Evolutionary conservation across 2,797 vertebrate species (phyloP).

Genomic region (Diplodus sargus): DNA sequence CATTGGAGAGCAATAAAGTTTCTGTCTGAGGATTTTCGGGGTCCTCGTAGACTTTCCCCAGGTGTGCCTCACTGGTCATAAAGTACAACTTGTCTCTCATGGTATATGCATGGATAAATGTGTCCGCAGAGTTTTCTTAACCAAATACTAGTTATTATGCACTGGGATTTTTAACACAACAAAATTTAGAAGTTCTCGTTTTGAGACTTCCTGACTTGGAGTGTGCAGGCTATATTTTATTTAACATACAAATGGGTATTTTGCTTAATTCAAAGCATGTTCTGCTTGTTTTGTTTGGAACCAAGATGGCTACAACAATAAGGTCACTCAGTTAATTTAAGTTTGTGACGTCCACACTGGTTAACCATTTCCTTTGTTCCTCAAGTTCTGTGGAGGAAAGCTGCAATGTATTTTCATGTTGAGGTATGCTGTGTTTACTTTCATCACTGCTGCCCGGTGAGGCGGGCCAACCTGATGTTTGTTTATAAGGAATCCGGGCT

Average conservation of each 20-base stretch:
- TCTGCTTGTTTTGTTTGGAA: constrained; percentile 65
- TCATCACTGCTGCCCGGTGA: constrained; percentile 69
- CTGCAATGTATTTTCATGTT: constrained; percentile 70
- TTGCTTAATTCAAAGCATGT: constrained; percentile 62
- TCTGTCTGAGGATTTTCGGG: constrained; percentile 72
- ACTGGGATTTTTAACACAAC: constrained; percentile 20
- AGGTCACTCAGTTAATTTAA: constrained; percentile 59
- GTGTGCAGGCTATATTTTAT: constrained; percentile 6
- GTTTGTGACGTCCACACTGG: constrained; percentile 67
- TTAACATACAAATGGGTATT: constrained; percentile 22
- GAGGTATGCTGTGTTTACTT: constrained; percentile 78
- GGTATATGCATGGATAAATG: constrained; percentile 59
- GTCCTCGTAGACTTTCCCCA: constrained; percentile 76
- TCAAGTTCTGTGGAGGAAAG: constrained; percentile 47
- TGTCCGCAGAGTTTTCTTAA: constrained; percentile 50
- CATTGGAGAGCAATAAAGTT: constrained; percentile 80
- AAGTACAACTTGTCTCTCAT: constrained; percentile 67
- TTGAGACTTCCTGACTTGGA: not conserved
- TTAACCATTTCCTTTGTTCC: constrained; percentile 77
- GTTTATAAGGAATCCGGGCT: constrained; percentile 79
- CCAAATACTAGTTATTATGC: constrained; percentile 44
- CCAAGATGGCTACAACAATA: constrained; percentile 52
- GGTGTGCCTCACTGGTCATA: constrained; percentile 76
- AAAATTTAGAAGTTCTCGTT: not conserved
- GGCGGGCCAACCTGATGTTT: constrained; percentile 78